Conservation (phyloP, 2,797 vertebrate species). For the Nasua narica region DNA sequence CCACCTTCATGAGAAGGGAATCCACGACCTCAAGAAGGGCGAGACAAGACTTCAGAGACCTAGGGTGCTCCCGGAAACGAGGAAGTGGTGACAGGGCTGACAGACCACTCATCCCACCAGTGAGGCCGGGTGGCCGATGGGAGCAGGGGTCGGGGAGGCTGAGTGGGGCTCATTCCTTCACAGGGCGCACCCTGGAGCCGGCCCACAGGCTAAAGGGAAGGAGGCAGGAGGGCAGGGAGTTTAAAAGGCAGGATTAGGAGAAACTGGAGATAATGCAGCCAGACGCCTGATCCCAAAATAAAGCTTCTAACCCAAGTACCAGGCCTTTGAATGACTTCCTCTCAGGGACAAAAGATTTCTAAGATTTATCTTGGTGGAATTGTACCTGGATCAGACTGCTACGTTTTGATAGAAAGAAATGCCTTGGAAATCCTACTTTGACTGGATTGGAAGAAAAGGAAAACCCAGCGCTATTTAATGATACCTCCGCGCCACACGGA, state of each 20-base stretch:
- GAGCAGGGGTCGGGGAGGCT: background rate
- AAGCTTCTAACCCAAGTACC: background rate
- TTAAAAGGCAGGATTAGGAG: background rate
- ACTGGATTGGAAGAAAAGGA: background rate
- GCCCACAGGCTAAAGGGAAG: background rate
- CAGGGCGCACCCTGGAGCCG: background rate
- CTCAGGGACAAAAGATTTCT: background rate
- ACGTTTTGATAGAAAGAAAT: background rate
- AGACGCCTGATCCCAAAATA: background rate
- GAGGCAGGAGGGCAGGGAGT: background rate
- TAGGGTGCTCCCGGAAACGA: background rate
- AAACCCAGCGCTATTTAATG: background rate
- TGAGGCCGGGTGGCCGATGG: background rate
- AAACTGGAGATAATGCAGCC: background rate
- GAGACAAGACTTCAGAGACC: background rate
- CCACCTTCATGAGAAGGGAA: background rate
- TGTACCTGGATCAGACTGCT: background rate
- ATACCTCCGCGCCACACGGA: background rate
- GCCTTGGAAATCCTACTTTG: background rate
- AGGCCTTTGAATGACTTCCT: conserved; percentile 34
- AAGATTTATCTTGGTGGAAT: conserved; percentile 41
- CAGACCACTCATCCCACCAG: background rate
- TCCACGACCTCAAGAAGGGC: background rate
- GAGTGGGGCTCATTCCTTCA: background rate
- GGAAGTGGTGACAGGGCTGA: fast-evolving